A percentile compares a stretch with the other conserved stretches of the same genome.
Evolutionary conservation across 2,797 vertebrate genomes (phyloP).

Genomic region (Hydrophis major): DNA sequence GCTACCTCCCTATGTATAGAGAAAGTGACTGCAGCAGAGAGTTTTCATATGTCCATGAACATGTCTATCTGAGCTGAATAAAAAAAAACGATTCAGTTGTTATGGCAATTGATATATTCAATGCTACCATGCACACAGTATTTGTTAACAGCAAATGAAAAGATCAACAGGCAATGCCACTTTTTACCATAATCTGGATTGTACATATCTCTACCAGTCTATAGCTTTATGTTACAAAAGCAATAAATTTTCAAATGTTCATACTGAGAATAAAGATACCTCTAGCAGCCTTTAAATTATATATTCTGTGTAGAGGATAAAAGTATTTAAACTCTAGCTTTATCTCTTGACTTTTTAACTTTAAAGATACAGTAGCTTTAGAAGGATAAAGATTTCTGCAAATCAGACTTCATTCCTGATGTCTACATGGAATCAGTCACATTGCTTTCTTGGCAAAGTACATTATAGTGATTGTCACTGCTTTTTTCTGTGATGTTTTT

Average conservation of each 20-base stretch:
- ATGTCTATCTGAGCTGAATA: neutral
- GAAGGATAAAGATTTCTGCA: neutral
- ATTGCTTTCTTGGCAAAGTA: neutral
- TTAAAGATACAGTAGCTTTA: neutral
- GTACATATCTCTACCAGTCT: neutral
- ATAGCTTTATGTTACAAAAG: neutral
- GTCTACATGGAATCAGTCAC: neutral
- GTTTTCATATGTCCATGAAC: neutral
- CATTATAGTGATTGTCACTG: neutral
- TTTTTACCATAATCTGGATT: neutral
- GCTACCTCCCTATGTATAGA: neutral
- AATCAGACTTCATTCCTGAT: neutral
- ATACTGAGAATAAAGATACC: neutral
- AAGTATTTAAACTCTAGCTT: neutral
- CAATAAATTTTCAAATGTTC: neutral
- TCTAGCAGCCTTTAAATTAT: neutral
- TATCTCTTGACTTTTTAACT: neutral
- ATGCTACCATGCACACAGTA: neutral
- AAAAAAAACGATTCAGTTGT: neutral
- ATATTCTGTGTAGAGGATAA: neutral
- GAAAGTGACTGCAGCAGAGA: neutral
- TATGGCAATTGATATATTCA: neutral
- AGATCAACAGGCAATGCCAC: neutral
- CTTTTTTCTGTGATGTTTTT: neutral
- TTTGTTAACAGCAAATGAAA: neutral